Conservation (phyloP, 2,888 invertebrate genomes). For the Metacarcinus magister region DNA sequence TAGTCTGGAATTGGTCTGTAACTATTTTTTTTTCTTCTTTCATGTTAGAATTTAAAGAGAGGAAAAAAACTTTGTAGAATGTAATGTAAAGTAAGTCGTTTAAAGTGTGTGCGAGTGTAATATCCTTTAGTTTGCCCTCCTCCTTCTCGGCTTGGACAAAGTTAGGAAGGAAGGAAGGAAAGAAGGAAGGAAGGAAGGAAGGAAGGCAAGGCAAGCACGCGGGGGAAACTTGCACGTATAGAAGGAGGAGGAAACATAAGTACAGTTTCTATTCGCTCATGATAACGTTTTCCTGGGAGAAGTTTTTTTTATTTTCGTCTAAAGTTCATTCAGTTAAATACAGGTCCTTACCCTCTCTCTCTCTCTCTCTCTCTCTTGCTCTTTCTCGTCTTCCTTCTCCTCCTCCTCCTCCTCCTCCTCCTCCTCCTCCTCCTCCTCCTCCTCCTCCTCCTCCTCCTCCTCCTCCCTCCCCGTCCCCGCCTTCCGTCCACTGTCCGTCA, state of each 20-base stretch:
- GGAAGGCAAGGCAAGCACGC: no score
- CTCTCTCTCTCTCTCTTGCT: background rate
- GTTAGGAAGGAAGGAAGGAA: no score
- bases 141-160: background rate
- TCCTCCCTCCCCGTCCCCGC: background rate
- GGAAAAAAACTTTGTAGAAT: background rate
- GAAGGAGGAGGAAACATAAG: no score
- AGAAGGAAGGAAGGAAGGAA: no score
- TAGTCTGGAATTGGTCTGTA: background rate
- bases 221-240: no score
- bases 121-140: background rate
- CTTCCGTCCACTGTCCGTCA: background rate
- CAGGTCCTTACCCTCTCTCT: background rate
- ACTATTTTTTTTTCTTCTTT: background rate
- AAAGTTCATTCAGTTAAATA: no score
- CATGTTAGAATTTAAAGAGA: background rate
- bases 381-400: background rate
- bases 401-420: background rate
- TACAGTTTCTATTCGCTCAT: background rate
- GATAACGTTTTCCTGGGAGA: no score
- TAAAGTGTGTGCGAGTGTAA: background rate
- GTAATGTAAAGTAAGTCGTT: background rate
- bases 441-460: background rate
- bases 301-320: background rate
- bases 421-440: background rate